Conservation (phyloP, 2,113 vertebrate species). For the Dicrurus megarhynchus region DNA sequence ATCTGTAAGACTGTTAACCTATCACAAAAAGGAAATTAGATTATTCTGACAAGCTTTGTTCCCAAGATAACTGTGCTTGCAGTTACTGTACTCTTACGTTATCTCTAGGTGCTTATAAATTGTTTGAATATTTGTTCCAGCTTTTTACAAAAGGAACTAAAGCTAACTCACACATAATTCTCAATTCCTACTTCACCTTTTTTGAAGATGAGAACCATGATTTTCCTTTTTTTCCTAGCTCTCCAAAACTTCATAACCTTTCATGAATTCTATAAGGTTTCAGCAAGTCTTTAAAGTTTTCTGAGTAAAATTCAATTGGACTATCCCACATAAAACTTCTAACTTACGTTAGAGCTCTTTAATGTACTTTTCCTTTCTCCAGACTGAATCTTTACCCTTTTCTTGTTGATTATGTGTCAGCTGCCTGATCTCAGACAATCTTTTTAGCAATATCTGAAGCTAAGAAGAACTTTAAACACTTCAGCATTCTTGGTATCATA, state of each 20-base stretch:
- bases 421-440: neutral
- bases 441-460: neutral
- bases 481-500: neutral
- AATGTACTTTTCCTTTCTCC: neutral
- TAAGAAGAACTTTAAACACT: neutral
- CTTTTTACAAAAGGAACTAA: neutral
- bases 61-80: neutral
- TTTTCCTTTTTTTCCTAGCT: neutral
- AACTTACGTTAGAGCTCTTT: neutral
- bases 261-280: neutral
- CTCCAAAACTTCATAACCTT: neutral
- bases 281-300: neutral
- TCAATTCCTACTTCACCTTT: neutral
- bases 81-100: neutral
- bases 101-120: conserved; percentile 7
- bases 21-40: neutral
- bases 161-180: neutral
- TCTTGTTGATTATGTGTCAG: neutral
- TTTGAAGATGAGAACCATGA: neutral
- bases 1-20: neutral
- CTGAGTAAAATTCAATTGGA: neutral
- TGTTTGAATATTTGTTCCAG: conserved; percentile 22
- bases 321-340: neutral
- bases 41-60: conserved; percentile 22
- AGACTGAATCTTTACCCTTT: neutral